Evolutionary conservation across 2,888 invertebrate genomes (phyloP).

Genomic region (Ornithoptera alexandrae): DNA sequence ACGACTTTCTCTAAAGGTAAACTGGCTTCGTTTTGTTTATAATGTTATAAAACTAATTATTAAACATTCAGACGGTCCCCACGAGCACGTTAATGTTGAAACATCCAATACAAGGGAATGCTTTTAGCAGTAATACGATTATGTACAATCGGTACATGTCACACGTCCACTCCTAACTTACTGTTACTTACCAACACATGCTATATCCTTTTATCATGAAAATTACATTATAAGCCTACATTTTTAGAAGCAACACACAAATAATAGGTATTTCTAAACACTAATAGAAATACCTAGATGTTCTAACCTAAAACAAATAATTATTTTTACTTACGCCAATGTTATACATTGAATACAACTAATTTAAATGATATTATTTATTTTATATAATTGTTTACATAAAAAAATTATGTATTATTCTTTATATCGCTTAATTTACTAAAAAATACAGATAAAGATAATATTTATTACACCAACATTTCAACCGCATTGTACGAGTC

Average conservation of each 20-base stretch:
- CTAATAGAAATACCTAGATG: no score
- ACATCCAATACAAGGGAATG: conserved; percentile 17
- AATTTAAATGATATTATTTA: no score
- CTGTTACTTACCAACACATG: conserved; percentile 1
- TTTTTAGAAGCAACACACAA: not conserved
- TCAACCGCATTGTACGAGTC: no score
- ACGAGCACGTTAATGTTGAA: conserved; percentile 5
- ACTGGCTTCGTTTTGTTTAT: not conserved
- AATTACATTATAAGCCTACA: not conserved
- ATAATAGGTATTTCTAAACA: not conserved
- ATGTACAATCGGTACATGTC: conserved; percentile 12
- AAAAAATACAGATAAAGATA: no score
- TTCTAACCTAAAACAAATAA: no score
- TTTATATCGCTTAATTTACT: no score
- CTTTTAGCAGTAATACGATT: conserved; percentile 19
- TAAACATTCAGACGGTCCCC: not conserved
- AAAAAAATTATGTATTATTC: no score
- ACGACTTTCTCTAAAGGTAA: no score
- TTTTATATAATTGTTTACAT: no score
- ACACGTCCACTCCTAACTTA: conserved; percentile 13
- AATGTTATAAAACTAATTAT: not conserved
- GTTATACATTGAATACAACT: no score
- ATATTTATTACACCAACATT: no score
- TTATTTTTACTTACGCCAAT: no score
- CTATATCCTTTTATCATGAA: not conserved